Evolutionary conservation across 2,113 vertebrate species (phyloP), one percentile per base, ranked within the genome.

Genomic region (Brachionichthys hirsutus): DNA sequence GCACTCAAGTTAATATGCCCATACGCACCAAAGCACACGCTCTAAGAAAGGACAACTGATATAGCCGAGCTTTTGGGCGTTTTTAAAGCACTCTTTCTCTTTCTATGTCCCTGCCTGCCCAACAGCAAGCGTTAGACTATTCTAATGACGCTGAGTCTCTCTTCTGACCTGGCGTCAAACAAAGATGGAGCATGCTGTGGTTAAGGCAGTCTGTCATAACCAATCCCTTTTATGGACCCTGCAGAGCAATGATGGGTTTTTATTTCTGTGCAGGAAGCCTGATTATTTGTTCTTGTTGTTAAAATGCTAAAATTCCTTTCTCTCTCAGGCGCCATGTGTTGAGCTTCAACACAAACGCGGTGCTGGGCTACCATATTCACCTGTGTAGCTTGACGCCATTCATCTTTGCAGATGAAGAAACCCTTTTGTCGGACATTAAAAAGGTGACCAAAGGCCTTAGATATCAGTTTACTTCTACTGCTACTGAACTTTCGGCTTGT

Each of bases 321-420:
- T 54, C 6, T 56, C 48, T 47, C 61, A 99, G 97, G 64, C 89
- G 94, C 12, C 93, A 96, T 22, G 70, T 94, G 55, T 81, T 97
- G 53, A 86, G 91, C 19, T 77, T 97, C 59, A 87, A 82, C 2
- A 71, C 78, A 0, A 83, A 66, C 13, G 90, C 90, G 53, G 60
- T 89, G 0, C 30, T 93, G 30, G 94, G 93, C 0, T 90, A 95
- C 61, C 70, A 94, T 57, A 14, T 99, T 59, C 92, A 92, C 15
- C 73, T 98, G 45, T 95, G 88, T 82, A 93, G 94, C 80, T 90
- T 78, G 82, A 89, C 90, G 3, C 89, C 89, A 0, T 96, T 96
- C 65, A 68, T 93, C 48, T 90, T 95, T 51, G 95, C 93, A 68
- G 94, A 98, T 41, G 95, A 98, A 75, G 94, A 97, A 22, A 64